A percentile compares a stretch with the other conserved stretches of the same genome.
Evolutionary conservation across 2,113 vertebrate genomes (phyloP).

Genomic region (Aplodontia rufa): DNA sequence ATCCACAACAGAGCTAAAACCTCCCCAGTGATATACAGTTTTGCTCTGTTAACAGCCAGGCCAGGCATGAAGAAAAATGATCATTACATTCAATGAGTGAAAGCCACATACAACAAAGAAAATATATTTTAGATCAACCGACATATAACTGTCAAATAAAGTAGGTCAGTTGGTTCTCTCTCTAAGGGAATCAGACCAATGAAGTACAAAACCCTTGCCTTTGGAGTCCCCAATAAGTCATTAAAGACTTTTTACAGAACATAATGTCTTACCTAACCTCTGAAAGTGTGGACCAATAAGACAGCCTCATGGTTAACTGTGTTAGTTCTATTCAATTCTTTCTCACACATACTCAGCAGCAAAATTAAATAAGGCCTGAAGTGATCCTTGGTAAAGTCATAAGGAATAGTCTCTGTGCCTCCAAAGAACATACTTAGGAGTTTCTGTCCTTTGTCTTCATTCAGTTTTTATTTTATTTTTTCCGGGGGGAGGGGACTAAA

Average conservation of each 20-base stretch:
- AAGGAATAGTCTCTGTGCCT: not conserved
- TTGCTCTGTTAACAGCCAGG: not conserved
- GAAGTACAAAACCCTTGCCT: not conserved
- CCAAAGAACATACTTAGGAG: not conserved
- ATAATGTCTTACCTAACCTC: conserved; percentile 34
- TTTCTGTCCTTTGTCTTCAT: not conserved
- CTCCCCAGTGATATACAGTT: not conserved
- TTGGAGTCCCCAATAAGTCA: not conserved
- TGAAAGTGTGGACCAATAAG: not conserved
- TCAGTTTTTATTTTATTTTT: not conserved
- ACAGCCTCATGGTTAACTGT: not conserved
- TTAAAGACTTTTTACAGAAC: conserved; percentile 1
- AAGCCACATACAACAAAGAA: not conserved
- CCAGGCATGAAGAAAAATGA: not conserved
- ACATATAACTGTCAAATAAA: conserved; percentile 29
- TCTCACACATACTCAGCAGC: not conserved
- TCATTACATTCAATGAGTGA: not conserved
- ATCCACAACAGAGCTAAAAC: not conserved
- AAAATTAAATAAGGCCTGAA: not conserved
- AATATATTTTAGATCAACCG: conserved; percentile 20
- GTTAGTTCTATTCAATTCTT: not conserved
- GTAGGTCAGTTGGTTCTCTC: not conserved
- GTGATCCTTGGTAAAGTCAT: conserved; percentile 20
- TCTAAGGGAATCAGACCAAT: not conserved
- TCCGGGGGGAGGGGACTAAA: not conserved